phyloP scores from a whole-genome alignment of 2,113 vertebrate species.

The Lophotis ruficrista region DNA sequence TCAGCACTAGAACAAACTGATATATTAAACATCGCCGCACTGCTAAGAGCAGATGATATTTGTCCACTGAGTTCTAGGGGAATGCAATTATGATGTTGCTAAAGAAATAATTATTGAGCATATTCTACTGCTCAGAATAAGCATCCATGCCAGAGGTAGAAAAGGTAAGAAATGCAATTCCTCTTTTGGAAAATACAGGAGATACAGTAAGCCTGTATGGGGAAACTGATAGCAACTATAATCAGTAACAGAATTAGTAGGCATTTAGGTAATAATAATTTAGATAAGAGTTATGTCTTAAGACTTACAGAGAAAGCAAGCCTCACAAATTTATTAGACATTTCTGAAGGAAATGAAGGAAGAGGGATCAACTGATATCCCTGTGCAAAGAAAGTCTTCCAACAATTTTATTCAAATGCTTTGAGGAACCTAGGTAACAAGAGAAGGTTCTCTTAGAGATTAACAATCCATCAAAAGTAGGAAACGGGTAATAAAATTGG shows the following conservation, averaged over 20 bases:
- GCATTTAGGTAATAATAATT: not conserved
- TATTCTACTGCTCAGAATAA: not conserved
- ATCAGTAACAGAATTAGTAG: not conserved
- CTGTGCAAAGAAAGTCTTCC: not conserved
- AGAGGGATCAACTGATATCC: not conserved
- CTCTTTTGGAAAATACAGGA: not conserved
- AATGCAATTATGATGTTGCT: not conserved
- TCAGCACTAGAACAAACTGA: not conserved
- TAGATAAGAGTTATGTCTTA: not conserved
- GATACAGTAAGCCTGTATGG: not conserved
- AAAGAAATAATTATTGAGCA: not conserved
- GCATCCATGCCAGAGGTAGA: not conserved
- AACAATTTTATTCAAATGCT: not conserved
- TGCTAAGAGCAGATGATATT: constrained; percentile 8
- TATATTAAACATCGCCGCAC: not conserved
- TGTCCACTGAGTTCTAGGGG: not conserved
- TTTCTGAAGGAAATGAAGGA: not conserved
- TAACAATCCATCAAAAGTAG: not conserved
- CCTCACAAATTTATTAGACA: not conserved
- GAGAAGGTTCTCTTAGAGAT: not conserved
- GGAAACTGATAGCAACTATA: not conserved
- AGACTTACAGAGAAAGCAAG: not conserved
- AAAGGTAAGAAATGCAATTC: not conserved
- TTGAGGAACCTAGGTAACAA: not conserved
- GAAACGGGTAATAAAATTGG: not conserved